phyloP scores from a whole-genome alignment of 2,113 vertebrate species.

The Setophaga petechia region DNA sequence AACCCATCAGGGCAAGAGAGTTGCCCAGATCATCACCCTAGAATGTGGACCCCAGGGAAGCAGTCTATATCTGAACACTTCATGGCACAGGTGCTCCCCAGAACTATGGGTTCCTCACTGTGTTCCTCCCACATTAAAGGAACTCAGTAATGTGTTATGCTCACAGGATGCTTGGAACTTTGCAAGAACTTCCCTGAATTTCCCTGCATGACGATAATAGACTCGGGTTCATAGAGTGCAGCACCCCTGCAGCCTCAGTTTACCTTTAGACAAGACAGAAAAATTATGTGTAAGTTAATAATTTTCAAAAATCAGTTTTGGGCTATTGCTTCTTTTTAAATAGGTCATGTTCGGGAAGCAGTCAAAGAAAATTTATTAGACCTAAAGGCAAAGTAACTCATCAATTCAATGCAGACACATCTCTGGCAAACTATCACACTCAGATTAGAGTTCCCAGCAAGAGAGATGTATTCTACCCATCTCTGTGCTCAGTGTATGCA shows the following conservation, averaged over 20 bases:
- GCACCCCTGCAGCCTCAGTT: background rate
- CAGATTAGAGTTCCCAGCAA: background rate
- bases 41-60: background rate
- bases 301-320: background rate
- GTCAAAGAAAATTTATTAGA: background rate
- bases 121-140: background rate
- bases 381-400: background rate
- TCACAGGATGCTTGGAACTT: background rate
- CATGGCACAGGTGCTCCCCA: no score
- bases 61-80: background rate
- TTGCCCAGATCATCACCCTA: background rate
- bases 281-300: fast-evolving
- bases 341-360: background rate
- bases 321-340: background rate
- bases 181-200: background rate
- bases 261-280: background rate
- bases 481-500: no score
- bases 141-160: background rate
- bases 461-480: background rate
- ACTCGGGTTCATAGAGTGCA: background rate
- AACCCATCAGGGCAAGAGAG: background rate
- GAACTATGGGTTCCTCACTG: background rate
- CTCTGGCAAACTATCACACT: background rate
- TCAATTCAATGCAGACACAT: background rate
- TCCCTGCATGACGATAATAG: background rate